phyloP scores from a whole-genome alignment of 1,140 invertebrate genomes.

The Manduca sexta region DNA sequence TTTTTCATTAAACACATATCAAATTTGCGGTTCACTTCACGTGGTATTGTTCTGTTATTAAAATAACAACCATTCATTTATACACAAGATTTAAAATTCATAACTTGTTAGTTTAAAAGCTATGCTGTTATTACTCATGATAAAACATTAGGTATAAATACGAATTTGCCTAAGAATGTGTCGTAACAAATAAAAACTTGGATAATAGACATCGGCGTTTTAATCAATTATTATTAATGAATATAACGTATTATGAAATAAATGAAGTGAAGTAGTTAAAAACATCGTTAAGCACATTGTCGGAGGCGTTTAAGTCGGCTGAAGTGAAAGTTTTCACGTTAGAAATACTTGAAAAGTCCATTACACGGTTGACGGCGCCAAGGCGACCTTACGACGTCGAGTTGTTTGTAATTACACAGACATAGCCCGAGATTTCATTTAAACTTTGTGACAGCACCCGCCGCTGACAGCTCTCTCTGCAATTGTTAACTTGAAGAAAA shows the following conservation, averaged over 20 bases:
- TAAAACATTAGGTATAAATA: too few species aligned
- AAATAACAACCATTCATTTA: too few species aligned
- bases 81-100: too few species aligned
- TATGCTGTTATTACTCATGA: too few species aligned
- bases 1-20: too few species aligned
- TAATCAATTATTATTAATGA: too few species aligned
- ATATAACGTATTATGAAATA: constrained; percentile 47
- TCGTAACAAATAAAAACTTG: too few species aligned
- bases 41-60: too few species aligned
- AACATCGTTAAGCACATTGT: constrained; percentile 69
- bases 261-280: constrained; percentile 62
- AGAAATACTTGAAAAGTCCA: constrained; percentile 71
- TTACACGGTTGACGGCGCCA: constrained; percentile 61
- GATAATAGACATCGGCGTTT: too few species aligned
- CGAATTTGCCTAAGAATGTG: too few species aligned
- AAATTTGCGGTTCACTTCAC: too few species aligned
- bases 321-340: constrained; percentile 66
- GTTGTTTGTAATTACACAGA: constrained; percentile 66
- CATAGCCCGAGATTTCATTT: constrained; percentile 66
- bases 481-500: constrained; percentile 34
- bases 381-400: constrained; percentile 44
- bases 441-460: constrained; percentile 58
- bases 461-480: constrained; percentile 40
- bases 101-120: too few species aligned
- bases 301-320: constrained; percentile 53